Evolutionary conservation across 2,113 vertebrate species (phyloP).

Genomic region (Phrynosoma blainvillii): DNA sequence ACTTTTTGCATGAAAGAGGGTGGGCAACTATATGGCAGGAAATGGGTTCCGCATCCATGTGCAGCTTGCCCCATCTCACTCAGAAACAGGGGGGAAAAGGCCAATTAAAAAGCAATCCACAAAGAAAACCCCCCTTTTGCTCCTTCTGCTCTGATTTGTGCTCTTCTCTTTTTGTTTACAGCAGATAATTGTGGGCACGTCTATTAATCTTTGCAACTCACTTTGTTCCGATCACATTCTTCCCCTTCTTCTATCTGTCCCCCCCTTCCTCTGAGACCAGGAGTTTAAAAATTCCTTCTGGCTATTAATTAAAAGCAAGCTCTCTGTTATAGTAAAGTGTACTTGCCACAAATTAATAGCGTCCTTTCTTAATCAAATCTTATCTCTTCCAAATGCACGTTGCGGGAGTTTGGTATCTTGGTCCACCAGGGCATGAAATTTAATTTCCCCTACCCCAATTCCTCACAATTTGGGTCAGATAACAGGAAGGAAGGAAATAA

Average conservation of each 20-base stretch:
- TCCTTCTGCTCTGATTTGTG: background rate
- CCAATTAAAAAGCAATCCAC: background rate
- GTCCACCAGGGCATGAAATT: constrained; percentile 74
- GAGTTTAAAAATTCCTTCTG: constrained; percentile 77
- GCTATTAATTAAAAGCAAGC: constrained; percentile 85
- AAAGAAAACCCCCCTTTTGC: background rate
- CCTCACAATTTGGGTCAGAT: background rate
- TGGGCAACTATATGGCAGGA: background rate
- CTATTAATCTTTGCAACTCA: constrained; percentile 63
- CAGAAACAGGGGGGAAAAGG: background rate
- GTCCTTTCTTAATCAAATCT: constrained; percentile 82
- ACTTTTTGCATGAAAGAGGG: background rate
- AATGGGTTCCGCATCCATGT: background rate
- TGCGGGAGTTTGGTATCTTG: constrained; percentile 63
- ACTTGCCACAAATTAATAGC: constrained; percentile 84
- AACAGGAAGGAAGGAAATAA: constrained; percentile 21
- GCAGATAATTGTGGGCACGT: constrained; percentile 47
- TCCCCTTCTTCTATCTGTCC: constrained; percentile 28
- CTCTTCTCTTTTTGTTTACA: constrained; percentile 21
- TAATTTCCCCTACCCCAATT: constrained; percentile 67
- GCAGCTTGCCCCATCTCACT: background rate
- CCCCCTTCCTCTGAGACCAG: constrained; percentile 54
- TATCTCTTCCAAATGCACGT: constrained; percentile 71
- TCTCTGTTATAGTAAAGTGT: constrained; percentile 67
- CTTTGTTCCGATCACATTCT: constrained; percentile 42